These are phyloP conservation scores for Percopsis transmontana DNA, from an alignment of 2,113 vertebrate genomes.

Conservation along the genomic window DNA sequence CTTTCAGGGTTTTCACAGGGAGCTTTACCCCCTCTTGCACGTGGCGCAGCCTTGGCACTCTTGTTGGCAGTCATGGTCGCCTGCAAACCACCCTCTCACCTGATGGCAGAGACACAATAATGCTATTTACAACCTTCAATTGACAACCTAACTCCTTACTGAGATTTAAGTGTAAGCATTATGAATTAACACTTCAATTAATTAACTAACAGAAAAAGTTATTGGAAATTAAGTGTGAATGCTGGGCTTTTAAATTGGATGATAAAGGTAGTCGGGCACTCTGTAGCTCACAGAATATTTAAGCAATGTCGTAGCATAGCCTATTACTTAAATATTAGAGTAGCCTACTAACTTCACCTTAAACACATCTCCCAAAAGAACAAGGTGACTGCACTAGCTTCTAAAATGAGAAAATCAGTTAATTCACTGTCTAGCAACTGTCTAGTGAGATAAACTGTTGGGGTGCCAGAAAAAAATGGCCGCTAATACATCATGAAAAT, in stretches of 20 bases:
- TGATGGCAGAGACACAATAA: constrained; percentile 68
- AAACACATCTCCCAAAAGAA: constrained; percentile 8
- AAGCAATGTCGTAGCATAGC: neutral
- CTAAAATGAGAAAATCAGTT: neutral
- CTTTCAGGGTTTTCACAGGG: constrained; percentile 86
- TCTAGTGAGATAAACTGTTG: neutral
- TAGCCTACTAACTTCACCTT: constrained; percentile 24
- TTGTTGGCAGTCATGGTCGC: constrained; percentile 99
- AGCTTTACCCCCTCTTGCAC: constrained; percentile 88
- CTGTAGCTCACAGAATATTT: constrained; percentile 8
- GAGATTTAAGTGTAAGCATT: too few relatives aligned
- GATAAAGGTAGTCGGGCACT: constrained; percentile 11
- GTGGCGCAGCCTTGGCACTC: constrained; percentile 86
- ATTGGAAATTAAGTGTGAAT: too few relatives aligned
- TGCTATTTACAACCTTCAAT: neutral
- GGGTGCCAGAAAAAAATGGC: too few relatives aligned
- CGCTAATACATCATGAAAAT: too few relatives aligned
- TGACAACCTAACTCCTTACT: neutral
- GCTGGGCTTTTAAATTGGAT: constrained; percentile 6
- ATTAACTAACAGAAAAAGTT: neutral
- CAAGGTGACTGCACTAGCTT: constrained; percentile 21
- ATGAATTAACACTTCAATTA: too few relatives aligned
- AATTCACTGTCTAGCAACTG: too few relatives aligned
- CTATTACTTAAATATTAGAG: constrained; percentile 32
- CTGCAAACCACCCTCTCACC: constrained; percentile 80